phyloP scores from a whole-genome alignment of 2,797 vertebrate species.

The Sebastolobus altivelis region DNA sequence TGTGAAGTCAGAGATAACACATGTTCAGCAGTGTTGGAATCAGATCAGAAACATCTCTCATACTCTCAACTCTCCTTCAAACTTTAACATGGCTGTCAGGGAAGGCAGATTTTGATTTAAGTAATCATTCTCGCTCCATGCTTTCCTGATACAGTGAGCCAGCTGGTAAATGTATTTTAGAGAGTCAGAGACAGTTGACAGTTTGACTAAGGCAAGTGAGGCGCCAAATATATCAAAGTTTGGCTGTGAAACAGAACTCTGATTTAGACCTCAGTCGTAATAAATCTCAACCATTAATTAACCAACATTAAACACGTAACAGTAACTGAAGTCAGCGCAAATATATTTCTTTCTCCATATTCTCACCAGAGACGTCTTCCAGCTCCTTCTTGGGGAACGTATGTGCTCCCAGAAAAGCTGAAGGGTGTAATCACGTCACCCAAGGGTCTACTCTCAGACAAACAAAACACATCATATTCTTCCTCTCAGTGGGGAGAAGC shows the following conservation, averaged over 20 bases:
- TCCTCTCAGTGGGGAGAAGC: neutral
- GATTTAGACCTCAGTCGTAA: conserved; percentile 4
- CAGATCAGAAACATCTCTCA: neutral
- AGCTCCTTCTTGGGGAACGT: neutral
- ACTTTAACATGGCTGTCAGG: neutral
- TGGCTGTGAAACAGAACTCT: neutral
- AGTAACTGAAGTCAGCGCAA: neutral
- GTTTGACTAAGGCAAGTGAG: neutral
- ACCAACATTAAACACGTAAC: neutral
- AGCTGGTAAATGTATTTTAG: conserved; percentile 16
- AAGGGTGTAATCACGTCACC: neutral
- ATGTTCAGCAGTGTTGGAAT: neutral
- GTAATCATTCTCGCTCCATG: conserved; percentile 10
- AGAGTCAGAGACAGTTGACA: neutral
- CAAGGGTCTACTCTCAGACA: neutral
- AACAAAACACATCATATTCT: neutral
- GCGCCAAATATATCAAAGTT: neutral
- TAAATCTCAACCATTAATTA: neutral
- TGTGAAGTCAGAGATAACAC: conserved; percentile 1
- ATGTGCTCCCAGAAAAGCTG: neutral
- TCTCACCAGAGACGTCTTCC: neutral
- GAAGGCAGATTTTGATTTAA: conserved; percentile 18
- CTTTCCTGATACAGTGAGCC: conserved; percentile 13
- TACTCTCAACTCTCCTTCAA: neutral
- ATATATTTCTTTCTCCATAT: neutral